These are phyloP conservation scores for Myotis planiceps DNA, from an alignment of 2,797 vertebrate genomes.

Conservation along the genomic window DNA sequence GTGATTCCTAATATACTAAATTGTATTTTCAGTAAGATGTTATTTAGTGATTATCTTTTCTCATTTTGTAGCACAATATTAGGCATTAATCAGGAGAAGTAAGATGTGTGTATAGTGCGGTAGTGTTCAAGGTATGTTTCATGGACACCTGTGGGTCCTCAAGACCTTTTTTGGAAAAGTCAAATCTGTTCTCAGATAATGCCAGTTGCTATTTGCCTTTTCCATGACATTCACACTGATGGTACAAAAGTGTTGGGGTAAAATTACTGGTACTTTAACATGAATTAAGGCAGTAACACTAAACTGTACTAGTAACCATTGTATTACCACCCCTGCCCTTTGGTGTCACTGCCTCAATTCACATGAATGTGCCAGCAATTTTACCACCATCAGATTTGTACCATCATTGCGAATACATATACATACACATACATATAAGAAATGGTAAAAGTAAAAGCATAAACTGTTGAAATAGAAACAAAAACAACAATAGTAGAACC, in stretches of 20 bases:
- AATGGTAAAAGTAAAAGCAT: neutral
- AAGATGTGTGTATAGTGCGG: fast-evolving
- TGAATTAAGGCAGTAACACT: neutral
- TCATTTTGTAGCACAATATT: neutral
- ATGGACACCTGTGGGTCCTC: neutral
- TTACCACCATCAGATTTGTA: neutral
- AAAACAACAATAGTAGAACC: neutral
- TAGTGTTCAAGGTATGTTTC: neutral
- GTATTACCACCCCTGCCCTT: fast-evolving
- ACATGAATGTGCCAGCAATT: neutral
- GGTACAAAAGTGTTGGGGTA: neutral
- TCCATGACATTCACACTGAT: neutral
- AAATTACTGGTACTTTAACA: neutral
- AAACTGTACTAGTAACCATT: neutral
- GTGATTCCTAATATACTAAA: neutral
- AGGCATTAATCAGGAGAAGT: neutral
- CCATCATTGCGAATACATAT: neutral
- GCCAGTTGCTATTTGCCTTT: neutral
- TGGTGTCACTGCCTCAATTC: neutral
- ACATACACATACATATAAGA: neutral
- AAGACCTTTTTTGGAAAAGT: neutral
- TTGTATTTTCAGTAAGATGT: neutral
- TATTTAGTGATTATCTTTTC: neutral
- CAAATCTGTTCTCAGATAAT: neutral
- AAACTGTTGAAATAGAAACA: neutral